Base-by-base conservation (phyloP, 2,888 invertebrate genomes). In the Eristalinus sepulchralis region DNA sequence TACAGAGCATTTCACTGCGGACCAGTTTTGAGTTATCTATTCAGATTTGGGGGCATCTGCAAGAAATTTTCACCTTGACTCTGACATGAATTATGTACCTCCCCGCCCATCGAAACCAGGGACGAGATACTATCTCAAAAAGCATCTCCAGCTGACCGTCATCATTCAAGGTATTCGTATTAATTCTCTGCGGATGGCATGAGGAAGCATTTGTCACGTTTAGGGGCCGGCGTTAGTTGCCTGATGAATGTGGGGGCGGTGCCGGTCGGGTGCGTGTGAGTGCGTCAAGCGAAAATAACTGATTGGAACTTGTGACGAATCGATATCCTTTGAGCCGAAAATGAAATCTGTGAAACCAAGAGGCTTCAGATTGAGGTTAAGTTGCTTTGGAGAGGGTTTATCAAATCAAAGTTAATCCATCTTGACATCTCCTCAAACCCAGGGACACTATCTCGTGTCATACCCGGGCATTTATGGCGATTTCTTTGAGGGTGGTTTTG, bases 91-190 rank as follows among this genome's bases (percentile, higher is more conserved):
- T 57, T 13, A 22, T 22, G 34, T 11, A 8, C 34, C 33, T 17
- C 20, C 27, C 5, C 27, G n/a, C 27, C 27, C 2, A 27, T 27
- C 34, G 10, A 34, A 62, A 17, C 10, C 17, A 17, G 33, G n/a
- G 33, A 31, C 20, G 10, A 10, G 62, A 63, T 20, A 33, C 34
- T 63, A 63, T 63, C 62, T 34, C n/a, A 9, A 10, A 63, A 20
- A 63, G 34, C 17, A 17, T 20, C 27, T 27, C 62, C 13, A 63
- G 31, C 33, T 63, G 62, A 63, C 62, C 62, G 62, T 34, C 62
- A 63, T 63, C 62, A 63, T 31, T 31, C 62, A 63, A 63, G 34
- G 62, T 33, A 57, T 57, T 57, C 57, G 24, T 34, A 63, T 34
- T 33, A 63, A 63, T 34, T 17, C 34, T 11, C 17, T 20, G 33